Conservation (phyloP, 2,113 vertebrate genomes). For the Petromus typicus region DNA sequence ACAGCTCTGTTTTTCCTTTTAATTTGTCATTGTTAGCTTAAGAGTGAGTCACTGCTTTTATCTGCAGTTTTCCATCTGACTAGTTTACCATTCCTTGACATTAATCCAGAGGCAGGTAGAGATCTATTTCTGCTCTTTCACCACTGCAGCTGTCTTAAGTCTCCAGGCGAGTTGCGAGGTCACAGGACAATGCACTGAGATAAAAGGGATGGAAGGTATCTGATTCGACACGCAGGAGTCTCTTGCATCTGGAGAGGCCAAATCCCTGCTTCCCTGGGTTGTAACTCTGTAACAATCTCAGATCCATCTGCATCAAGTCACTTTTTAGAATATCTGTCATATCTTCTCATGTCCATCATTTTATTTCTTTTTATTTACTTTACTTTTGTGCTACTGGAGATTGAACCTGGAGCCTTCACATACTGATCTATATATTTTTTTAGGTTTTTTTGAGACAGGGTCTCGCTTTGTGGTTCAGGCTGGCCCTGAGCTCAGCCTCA, state of each 20-base stretch:
- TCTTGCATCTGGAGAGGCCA: too few species aligned
- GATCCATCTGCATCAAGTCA: not conserved
- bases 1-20: not conserved
- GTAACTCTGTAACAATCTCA: not conserved
- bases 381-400: not conserved
- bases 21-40: conserved; percentile 24
- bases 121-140: not conserved
- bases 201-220: not conserved
- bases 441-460: not conserved
- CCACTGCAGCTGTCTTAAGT: not conserved
- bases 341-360: not conserved
- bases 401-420: not conserved
- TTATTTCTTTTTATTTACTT: not conserved
- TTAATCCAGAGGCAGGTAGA: not conserved
- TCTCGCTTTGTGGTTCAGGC: too few species aligned
- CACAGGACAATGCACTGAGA: not conserved
- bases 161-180: not conserved
- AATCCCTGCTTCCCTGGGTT: not conserved
- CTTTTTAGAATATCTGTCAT: not conserved
- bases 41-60: not conserved
- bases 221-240: not conserved
- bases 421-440: not conserved
- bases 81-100: not conserved
- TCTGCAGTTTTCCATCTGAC: not conserved
- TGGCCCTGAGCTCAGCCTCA: too few species aligned